Conservation (phyloP, 2,113 vertebrate genomes). For the Hypocryptadius cinnamomeus region DNA sequence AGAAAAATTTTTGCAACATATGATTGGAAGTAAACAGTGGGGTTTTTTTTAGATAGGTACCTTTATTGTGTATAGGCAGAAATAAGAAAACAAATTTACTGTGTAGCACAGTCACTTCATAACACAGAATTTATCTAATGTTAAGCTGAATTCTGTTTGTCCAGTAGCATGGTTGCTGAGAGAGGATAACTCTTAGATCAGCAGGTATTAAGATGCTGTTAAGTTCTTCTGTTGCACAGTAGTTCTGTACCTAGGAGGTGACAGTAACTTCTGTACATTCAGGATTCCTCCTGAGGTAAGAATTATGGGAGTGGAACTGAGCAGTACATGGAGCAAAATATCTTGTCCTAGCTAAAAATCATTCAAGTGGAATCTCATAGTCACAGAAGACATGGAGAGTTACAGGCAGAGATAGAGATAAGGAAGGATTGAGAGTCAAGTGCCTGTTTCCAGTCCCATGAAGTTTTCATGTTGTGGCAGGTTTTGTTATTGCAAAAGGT, state of each 20-base stretch:
- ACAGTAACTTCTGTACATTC: not conserved
- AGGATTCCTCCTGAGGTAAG: not conserved
- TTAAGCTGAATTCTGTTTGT: not conserved
- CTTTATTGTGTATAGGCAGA: not conserved
- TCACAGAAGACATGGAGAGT: not conserved
- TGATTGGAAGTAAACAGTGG: not conserved
- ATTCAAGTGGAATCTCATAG: not conserved
- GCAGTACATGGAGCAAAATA: not conserved
- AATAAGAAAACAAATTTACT: not conserved
- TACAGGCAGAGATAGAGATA: not conserved
- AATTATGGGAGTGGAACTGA: not conserved
- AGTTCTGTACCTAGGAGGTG: not conserved
- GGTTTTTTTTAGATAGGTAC: rapidly evolving
- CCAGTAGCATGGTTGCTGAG: not conserved
- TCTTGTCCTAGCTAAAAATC: not conserved
- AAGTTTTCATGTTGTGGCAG: not conserved
- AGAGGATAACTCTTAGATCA: not conserved
- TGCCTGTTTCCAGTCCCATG: not conserved
- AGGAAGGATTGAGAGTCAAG: not conserved
- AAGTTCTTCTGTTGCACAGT: not conserved
- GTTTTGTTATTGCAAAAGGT: not conserved
- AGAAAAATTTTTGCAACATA: not conserved
- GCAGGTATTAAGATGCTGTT: not conserved
- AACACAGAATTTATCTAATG: not conserved
- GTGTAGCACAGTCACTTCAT: not conserved